Conservation (phyloP, 2,113 vertebrate species). For the Physeter macrocephalus region DNA sequence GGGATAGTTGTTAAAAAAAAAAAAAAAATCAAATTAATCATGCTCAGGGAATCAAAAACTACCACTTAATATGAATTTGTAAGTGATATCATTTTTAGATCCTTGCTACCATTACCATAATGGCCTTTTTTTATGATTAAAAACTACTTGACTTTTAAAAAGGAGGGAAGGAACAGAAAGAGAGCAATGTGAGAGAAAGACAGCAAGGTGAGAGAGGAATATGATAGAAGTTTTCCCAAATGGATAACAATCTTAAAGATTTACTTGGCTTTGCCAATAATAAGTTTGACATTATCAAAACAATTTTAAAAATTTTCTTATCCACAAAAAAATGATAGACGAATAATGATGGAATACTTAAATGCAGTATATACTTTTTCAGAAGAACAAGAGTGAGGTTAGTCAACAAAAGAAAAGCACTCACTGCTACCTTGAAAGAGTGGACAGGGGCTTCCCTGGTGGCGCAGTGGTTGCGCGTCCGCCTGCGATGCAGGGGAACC, state of each 20-base stretch:
- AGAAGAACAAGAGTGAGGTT: background rate
- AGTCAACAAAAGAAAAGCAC: background rate
- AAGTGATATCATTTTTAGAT: background rate
- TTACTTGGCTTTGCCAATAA: background rate
- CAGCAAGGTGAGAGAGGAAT: background rate
- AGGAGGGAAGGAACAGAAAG: background rate
- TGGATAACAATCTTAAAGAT: background rate
- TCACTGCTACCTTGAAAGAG: background rate
- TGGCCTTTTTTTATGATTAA: background rate
- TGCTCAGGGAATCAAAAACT: background rate
- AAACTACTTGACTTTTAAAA: background rate
- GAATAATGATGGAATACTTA: background rate
- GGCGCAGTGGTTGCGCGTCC: too few species aligned
- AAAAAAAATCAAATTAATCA: background rate
- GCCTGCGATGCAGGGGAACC: too few species aligned
- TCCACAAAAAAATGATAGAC: background rate
- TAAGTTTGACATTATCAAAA: background rate
- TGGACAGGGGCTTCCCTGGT: too few species aligned
- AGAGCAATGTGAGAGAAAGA: background rate
- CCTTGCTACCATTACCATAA: background rate
- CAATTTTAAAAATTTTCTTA: background rate
- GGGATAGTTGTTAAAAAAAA: background rate
- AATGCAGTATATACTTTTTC: background rate
- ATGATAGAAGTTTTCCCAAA: background rate
- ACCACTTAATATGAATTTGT: background rate